Percentiles rank a stretch among this genome's conserved stretches.
These are phyloP conservation scores for Macrosoma leucophasiata DNA, from an alignment of 2,888 invertebrate genomes.

Conservation along the genomic window DNA sequence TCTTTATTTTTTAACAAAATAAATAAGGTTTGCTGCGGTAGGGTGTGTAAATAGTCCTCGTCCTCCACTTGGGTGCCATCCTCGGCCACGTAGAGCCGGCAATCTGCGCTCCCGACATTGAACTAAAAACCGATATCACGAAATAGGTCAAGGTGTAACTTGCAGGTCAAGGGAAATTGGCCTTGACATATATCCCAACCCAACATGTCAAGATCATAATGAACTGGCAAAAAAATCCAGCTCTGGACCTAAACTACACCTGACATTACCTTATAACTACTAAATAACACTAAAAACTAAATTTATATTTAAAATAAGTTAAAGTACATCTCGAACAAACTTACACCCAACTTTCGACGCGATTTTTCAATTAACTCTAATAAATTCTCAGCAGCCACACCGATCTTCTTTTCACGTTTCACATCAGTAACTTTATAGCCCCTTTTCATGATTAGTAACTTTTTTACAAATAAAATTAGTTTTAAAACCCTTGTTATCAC, in stretches of 20 bases:
- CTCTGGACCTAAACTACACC: background rate
- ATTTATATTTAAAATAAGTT: slow-evolving; percentile 28
- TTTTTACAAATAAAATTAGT: no score
- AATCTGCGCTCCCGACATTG: slow-evolving; percentile 63
- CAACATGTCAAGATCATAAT: background rate
- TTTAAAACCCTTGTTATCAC: no score
- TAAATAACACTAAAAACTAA: slow-evolving; percentile 1
- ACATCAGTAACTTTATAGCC: slow-evolving; percentile 85
- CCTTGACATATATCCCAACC: slow-evolving; percentile 42
- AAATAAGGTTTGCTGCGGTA: slow-evolving; percentile 85
- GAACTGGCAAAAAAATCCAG: background rate
- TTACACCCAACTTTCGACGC: slow-evolving; percentile 79
- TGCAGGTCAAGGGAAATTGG: slow-evolving; percentile 29
- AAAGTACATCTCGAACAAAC: slow-evolving; percentile 31
- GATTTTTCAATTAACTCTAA: slow-evolving; percentile 81
- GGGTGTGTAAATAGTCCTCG: slow-evolving; percentile 84
- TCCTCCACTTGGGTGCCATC: slow-evolving; percentile 84
- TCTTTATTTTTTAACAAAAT: slow-evolving; percentile 72
- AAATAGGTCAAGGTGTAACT: slow-evolving; percentile 47
- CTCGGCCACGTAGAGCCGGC: slow-evolving; percentile 73
- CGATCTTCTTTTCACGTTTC: slow-evolving; percentile 79
- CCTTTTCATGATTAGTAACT: slow-evolving; percentile 68
- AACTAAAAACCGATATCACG: slow-evolving; percentile 48
- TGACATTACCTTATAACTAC: slow-evolving; percentile 23
- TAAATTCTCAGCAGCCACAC: slow-evolving; percentile 80